Base-by-base conservation (phyloP, 2,797 vertebrate species). In the Mormyrus proboscirostris region DNA sequence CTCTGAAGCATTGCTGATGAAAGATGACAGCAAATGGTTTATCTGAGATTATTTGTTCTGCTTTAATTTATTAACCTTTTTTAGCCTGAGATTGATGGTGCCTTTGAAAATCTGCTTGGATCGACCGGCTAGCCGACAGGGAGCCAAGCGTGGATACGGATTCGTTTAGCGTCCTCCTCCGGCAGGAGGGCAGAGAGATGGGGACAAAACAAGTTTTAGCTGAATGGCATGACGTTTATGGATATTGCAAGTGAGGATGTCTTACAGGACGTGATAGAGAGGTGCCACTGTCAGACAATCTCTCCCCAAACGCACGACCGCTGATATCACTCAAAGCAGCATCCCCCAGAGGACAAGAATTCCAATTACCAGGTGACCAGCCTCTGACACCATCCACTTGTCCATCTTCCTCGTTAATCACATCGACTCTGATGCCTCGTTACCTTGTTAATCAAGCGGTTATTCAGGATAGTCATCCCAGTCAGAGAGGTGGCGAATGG, bases 21-120 rank as follows among this genome's bases (percentile, higher is more conserved):
- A 29, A 47, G 47, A 25, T 49, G 83, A 85, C 83, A 85, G 22
- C n/a, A 85, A 85, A 25, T 50, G 12, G 47, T 85, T 85, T 53
- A 12, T 51, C 22, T 85, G 83, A 51, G n/a, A 22, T 19, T 14
- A 50, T 14, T 50, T 85, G 49, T 85, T 53, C 25, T 51, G 83
- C 44, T 85, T 85, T 85, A 85, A 85, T 85, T 85, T 16, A 85
- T 51, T 85, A 85, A 53, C n/a, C 83, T 85, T 51, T 76, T 22
- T 51, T 85, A 49, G 83, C 49, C 49, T 51, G 83, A 85, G 47
- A 53, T 51, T 51, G 22, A 85, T 51, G 44, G 73, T 44, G 22
- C 22, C 83, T 85, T 50, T 85, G 49, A 85, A 51, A 85, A 29
- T 51, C 44, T 9, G 47, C 44, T 84, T 25, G 7, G 82, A 50